Evolutionary conservation across 92 coral and sea anemone genomes (phyloP).

Genomic region (Montipora capitata): DNA sequence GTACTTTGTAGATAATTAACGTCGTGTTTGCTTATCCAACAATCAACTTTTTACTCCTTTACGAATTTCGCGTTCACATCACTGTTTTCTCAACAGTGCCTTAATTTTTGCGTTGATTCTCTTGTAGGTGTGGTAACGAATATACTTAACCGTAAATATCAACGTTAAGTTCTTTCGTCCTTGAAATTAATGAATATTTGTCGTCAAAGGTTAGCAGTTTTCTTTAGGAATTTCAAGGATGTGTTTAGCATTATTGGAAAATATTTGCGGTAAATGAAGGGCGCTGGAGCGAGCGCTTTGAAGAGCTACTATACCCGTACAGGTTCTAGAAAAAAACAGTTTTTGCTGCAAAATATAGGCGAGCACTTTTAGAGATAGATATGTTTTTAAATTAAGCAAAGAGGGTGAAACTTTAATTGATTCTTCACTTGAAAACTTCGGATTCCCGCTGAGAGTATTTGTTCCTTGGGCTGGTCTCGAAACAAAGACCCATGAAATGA

Average conservation of each 20-base stretch:
- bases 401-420: not conserved
- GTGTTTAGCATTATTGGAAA: constrained; percentile 3
- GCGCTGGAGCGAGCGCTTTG: not conserved
- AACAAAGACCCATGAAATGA: not conserved
- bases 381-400: not conserved
- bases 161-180: constrained; percentile 1
- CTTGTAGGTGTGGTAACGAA: constrained; percentile 27
- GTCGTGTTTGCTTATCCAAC: constrained; percentile 31
- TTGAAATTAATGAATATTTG: constrained; percentile 29
- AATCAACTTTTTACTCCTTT: not conserved
- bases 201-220: constrained; percentile 4
- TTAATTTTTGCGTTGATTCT: not conserved
- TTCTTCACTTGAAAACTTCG: not conserved
- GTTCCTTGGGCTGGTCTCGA: not conserved
- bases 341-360: not conserved
- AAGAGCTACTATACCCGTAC: not conserved
- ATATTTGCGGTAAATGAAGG: not conserved
- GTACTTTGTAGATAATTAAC: constrained; percentile 11
- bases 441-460: constrained; percentile 14
- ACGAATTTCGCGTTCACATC: not conserved
- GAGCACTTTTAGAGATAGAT: not conserved
- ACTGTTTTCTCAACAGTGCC: not conserved
- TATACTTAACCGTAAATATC: not conserved
- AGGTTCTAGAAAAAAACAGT: not conserved
- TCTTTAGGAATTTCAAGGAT: not conserved